Evolutionary conservation across 2,113 vertebrate species (phyloP).

Genomic region (Eulacestoma nigropectus): DNA sequence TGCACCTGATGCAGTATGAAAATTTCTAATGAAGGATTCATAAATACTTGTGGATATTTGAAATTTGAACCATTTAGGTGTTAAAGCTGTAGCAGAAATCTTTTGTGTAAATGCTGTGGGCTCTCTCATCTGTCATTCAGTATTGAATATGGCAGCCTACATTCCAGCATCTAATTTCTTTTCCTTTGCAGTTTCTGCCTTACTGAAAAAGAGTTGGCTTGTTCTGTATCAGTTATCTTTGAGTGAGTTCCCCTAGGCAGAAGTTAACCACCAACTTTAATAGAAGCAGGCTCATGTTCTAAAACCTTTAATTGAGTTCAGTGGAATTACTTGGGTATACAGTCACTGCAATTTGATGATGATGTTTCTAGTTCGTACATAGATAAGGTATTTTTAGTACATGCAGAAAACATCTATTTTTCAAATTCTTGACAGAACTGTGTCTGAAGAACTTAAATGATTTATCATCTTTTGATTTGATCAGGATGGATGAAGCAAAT

Average conservation of each 20-base stretch:
- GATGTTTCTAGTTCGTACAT: neutral
- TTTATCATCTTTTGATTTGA: slow-evolving; percentile 86
- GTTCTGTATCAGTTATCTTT: neutral
- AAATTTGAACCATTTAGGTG: neutral
- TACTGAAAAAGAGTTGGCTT: neutral
- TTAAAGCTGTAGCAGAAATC: neutral
- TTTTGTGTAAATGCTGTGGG: neutral
- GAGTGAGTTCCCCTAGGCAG: neutral
- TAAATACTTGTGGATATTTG: neutral
- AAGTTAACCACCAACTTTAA: neutral
- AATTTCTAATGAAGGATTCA: neutral
- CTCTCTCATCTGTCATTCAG: neutral
- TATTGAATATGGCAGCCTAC: neutral
- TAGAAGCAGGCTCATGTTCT: neutral
- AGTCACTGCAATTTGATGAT: neutral
- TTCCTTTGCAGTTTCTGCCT: neutral
- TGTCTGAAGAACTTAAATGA: slow-evolving; percentile 93
- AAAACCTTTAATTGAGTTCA: neutral
- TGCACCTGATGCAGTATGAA: neutral
- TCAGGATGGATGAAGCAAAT: slow-evolving; percentile 88
- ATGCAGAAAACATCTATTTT: neutral
- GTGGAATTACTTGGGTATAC: neutral
- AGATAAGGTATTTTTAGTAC: neutral
- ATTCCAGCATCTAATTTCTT: neutral
- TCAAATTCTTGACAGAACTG: slow-evolving; percentile 77